Evolutionary conservation across 2,797 vertebrate genomes (phyloP), one percentile per base, ranked within the genome.

Genomic region (Microctenopoma steveboyesi): DNA sequence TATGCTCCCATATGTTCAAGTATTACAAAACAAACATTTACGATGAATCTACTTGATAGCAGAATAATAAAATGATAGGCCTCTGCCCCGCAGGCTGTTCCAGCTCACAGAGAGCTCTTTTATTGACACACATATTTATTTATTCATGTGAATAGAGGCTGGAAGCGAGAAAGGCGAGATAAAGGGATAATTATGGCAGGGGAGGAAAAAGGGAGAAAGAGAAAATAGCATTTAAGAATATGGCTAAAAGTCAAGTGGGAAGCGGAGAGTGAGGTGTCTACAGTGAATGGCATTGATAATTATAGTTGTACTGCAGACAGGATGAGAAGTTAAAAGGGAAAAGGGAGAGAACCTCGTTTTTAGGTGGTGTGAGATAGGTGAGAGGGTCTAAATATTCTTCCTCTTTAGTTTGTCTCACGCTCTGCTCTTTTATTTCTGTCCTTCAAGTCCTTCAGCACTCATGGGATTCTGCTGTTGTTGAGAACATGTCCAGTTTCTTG

Each of bases 51-150:
- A 52, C 48, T 74, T 49, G 35, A 78, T 70, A 64, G 46, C 66
- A 65, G 72, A 67, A 64, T 68, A 45, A 59, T 52, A 73, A 84
- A 72, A 59, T 43, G 74, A 82, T 59, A 54, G 60, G 63, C 52
- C 62, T 65, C 66, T 82, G 68, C 78, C 64, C 79, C 62, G 42
- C 64, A 68, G 74, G 72, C 79, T 79, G 71, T 74, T 86, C 77
- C 56, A 16, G 22, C 72, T 76, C 59, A 60, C 50, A 45, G 33
- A 67, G 69, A 79, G 69, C 67, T 73, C 58, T 59, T 77, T 82
- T 85, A 88, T 87, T 80, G 85, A 83, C 69, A 69, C 57, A 33
- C 52, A 46, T 50, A 81, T 75, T 87, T 83, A 83, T 88, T 81
- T 87, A 87, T 87, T 84, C 64, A 86, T 87, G 75, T 80, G 78